These are phyloP conservation scores for Hycleus cichorii DNA, from an alignment of 1,140 invertebrate species.

Conservation along the genomic window DNA sequence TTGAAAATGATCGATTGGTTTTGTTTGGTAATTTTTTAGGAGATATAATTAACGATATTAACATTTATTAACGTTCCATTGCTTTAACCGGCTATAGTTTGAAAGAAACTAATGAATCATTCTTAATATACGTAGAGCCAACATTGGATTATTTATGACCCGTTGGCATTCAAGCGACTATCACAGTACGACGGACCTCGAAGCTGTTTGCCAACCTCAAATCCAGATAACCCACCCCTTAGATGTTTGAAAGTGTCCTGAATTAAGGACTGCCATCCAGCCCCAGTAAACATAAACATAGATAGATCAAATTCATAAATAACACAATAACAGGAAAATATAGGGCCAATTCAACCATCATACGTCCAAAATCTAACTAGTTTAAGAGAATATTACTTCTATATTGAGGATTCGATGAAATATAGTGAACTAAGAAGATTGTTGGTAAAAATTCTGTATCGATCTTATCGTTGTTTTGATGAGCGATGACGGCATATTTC, in stretches of 20 bases:
- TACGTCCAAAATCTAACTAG: too few species aligned
- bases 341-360: too few species aligned
- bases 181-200: conserved; percentile 12
- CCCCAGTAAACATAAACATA: conserved; percentile 11
- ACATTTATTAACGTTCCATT: conserved; percentile 14
- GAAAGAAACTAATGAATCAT: conserved; percentile 15
- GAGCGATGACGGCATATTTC: too few species aligned
- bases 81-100: conserved; percentile 6
- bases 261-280: conserved; percentile 11
- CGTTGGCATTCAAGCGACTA: conserved; percentile 14
- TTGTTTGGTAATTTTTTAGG: conserved; percentile 1
- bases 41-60: conserved; percentile 13
- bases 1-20: conserved; percentile 13
- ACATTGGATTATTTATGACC: conserved; percentile 12
- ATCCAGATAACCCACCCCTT: conserved; percentile 10
- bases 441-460: too few species aligned
- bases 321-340: too few species aligned
- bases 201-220: conserved; percentile 15
- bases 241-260: conserved; percentile 8
- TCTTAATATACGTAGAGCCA: conserved; percentile 13
- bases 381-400: too few species aligned
- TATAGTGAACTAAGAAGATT: too few species aligned
- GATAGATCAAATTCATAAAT: too few species aligned
- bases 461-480: too few species aligned
- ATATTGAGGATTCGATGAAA: too few species aligned